These are phyloP conservation scores for Hemibagrus guttatus DNA, from an alignment of 2,797 vertebrate species.

Conservation along the genomic window DNA sequence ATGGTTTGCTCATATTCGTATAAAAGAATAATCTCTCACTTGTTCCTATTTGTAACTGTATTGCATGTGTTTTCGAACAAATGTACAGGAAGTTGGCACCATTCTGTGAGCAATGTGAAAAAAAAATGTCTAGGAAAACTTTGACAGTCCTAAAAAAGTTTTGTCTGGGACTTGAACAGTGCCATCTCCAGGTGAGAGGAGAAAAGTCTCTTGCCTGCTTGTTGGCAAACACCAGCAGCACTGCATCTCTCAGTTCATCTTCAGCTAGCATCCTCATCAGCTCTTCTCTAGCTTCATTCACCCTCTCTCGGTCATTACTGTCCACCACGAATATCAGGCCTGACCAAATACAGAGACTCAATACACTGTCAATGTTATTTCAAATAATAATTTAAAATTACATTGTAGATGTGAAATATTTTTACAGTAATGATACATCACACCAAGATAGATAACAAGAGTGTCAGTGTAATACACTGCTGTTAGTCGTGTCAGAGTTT, in stretches of 20 bases:
- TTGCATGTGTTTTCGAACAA: background rate
- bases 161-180: background rate
- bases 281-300: constrained; percentile 94
- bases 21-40: background rate
- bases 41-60: background rate
- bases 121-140: background rate
- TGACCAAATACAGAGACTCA: constrained; percentile 55
- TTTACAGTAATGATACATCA: background rate
- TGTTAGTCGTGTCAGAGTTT: background rate
- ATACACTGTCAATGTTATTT: background rate
- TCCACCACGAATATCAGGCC: constrained; percentile 98
- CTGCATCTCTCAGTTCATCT: constrained; percentile 92
- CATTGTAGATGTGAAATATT: background rate
- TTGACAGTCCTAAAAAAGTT: background rate
- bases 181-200: background rate
- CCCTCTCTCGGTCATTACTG: constrained; percentile 93
- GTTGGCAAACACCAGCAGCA: constrained; percentile 95
- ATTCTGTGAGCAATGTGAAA: background rate
- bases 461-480: background rate
- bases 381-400: background rate
- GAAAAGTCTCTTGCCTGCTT: constrained; percentile 83
- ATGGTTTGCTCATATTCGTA: background rate
- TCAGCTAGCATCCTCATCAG: constrained; percentile 98
- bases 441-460: background rate
- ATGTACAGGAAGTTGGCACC: background rate